Percentiles rank a stretch among this genome's conserved stretches.
phyloP scores from a whole-genome alignment of 2,888 invertebrate genomes.

The Taphrorychus bicolor region DNA sequence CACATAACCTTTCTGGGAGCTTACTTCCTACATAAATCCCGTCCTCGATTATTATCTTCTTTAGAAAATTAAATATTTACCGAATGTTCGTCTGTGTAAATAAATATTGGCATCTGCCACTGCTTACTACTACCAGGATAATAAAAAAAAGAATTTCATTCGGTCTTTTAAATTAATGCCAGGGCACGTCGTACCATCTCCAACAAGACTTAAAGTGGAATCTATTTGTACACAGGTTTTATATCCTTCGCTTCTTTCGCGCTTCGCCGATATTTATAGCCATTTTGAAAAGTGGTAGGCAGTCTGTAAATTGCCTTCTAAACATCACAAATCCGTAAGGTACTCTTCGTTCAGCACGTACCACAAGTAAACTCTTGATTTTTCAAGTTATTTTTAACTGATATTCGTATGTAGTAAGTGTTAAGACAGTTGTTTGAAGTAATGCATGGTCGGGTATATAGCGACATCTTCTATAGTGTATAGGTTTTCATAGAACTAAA shows the following conservation, averaged over 20 bases:
- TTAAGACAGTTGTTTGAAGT: neutral
- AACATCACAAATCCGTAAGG: constrained; percentile 16
- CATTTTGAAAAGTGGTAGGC: constrained; percentile 28
- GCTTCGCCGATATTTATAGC: constrained; percentile 24
- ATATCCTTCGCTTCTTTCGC: constrained; percentile 16
- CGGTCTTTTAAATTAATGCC: too few species aligned
- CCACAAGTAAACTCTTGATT: constrained; percentile 5
- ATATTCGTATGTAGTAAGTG: neutral
- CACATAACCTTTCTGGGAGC: neutral
- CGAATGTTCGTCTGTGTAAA: neutral
- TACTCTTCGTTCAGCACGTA: constrained; percentile 21
- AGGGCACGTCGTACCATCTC: neutral
- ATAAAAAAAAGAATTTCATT: too few species aligned
- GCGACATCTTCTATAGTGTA: too few species aligned
- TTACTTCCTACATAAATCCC: neutral
- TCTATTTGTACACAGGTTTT: constrained; percentile 32
- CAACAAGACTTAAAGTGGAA: neutral
- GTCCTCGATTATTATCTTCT: neutral
- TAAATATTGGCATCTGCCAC: neutral
- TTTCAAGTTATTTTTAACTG: neutral
- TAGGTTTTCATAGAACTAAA: too few species aligned
- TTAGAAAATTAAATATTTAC: neutral
- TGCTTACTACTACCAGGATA: neutral
- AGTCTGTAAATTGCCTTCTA: constrained; percentile 25
- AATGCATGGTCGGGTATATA: neutral